These are phyloP conservation scores for Sceloporus tristichus DNA, from an alignment of 2,113 vertebrate species.

Conservation along the genomic window DNA sequence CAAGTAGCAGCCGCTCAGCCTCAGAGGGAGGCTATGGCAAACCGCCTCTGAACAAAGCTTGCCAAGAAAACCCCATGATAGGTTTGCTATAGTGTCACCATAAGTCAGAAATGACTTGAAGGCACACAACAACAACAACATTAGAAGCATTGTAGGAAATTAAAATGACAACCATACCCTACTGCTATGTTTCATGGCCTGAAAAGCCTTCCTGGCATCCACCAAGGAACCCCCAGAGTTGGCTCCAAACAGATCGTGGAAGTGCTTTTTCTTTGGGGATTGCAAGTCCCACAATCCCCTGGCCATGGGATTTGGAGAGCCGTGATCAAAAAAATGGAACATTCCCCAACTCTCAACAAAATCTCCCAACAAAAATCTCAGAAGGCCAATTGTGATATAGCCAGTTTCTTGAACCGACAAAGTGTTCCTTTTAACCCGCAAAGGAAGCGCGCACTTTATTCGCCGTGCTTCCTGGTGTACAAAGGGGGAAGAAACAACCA, in stretches of 20 bases:
- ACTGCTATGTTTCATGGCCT: neutral
- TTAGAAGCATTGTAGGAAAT: neutral
- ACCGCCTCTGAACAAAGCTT: too few relatives aligned
- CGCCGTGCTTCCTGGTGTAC: neutral
- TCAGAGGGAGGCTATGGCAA: too few relatives aligned
- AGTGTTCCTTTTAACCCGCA: neutral
- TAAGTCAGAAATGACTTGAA: too few relatives aligned
- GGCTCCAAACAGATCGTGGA: too few relatives aligned
- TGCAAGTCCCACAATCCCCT: neutral
- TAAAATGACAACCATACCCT: neutral
- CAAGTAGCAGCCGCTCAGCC: too few relatives aligned
- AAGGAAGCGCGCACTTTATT: neutral
- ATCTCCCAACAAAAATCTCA: neutral
- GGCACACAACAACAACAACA: too few relatives aligned
- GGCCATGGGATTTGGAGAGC: neutral
- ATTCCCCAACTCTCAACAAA: neutral
- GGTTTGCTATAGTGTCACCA: too few relatives aligned
- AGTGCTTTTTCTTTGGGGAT: neutral
- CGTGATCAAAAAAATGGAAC: neutral
- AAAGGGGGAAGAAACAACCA: too few relatives aligned
- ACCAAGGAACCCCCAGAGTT: too few relatives aligned
- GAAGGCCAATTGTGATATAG: neutral
- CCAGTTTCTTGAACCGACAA: neutral
- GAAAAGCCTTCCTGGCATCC: neutral
- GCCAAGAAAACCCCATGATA: too few relatives aligned